Evolutionary conservation across 2,888 invertebrate species (phyloP), one percentile per base, ranked within the genome.

Genomic region (Panzeria rudis): DNA sequence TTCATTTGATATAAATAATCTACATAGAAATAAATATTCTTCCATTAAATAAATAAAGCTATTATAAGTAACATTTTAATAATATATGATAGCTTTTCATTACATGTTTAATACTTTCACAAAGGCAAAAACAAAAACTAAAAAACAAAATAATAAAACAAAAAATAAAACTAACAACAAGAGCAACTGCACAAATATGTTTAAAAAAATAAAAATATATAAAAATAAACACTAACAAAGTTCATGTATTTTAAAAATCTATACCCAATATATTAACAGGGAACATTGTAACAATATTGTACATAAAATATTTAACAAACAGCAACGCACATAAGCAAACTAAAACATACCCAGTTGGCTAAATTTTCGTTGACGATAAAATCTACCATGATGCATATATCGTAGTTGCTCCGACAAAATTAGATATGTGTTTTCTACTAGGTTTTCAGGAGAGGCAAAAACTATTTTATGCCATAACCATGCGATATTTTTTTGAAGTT

Each of bases 101-200:
- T 66, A 72, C 32, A 79, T 47, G 64, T 76, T 76, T 41, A 75
- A 84, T 80, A 76, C 84, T 84, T 77, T 84, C 75, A 80, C 76
- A 80, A 38, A 23, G 13, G 29, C 5, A 56, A 64, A 66, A 25
- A 23, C 23, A 3, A 35, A 35, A 35, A 8, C 13, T 8, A 59
- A 54, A 38, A 71, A 59, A 20, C 0, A 62, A 56, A 13, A 25
- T 41, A 41, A 41, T 3, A 3, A 41, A 41, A 41, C 35, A 35
- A n/a, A n/a, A n/a, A n/a, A n/a, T n/a, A n/a, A n/a, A n/a, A n/a
- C 35, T 35, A n/a, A n/a, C n/a, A 29, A 35, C 47, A 54, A 47
- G 17, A 54, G 23, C 38, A 54, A 35, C 44, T 76, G 54, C 54
- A 47, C 35, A 52, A 72, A 72, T 50, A 66, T 59, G 17, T 66